Conservation (phyloP, 2,113 vertebrate genomes). For the Suncus etruscus region DNA sequence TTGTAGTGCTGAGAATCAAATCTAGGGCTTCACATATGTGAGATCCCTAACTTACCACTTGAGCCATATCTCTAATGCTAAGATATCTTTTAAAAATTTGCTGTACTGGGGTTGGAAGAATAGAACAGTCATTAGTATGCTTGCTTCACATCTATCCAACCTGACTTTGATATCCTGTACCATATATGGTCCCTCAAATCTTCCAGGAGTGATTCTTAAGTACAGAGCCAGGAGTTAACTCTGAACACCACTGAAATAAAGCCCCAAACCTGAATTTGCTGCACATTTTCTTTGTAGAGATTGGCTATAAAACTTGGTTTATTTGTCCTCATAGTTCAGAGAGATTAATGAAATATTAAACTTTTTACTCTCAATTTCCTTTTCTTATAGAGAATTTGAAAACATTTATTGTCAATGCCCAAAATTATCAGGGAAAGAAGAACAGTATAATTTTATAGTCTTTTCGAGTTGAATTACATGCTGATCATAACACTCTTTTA, state of each 20-base stretch:
- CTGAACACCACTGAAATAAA: too few relatives aligned
- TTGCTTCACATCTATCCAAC: too few relatives aligned
- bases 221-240: too few relatives aligned
- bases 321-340: background rate
- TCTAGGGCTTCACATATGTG: too few relatives aligned
- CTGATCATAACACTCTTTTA: background rate
- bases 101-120: background rate
- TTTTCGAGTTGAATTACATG: background rate
- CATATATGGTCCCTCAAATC: too few relatives aligned
- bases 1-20: too few relatives aligned
- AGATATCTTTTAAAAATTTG: background rate
- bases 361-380: background rate
- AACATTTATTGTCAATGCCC: background rate
- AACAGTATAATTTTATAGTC: background rate
- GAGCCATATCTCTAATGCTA: too few relatives aligned
- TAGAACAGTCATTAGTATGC: too few relatives aligned
- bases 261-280: too few relatives aligned
- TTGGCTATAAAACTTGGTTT: slow-evolving; percentile 23
- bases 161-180: too few relatives aligned
- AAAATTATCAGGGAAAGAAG: background rate
- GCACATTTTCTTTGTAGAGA: background rate
- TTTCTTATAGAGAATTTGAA: background rate
- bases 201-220: too few relatives aligned
- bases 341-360: background rate
- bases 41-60: too few relatives aligned